Base-by-base conservation (phyloP, 1,140 invertebrate species). In the Heliconius himera region DNA sequence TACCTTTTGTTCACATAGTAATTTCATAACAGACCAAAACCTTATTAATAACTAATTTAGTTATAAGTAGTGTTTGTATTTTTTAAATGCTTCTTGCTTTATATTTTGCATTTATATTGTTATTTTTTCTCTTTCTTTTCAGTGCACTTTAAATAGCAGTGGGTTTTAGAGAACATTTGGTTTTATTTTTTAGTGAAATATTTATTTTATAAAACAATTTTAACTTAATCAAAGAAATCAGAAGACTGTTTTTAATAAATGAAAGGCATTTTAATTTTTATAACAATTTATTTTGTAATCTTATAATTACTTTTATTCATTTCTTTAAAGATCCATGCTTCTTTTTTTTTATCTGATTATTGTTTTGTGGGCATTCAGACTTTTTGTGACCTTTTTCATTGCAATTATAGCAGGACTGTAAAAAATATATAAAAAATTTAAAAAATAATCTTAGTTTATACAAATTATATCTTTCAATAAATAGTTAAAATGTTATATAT, bases 321-420 rank as follows among this genome's bases (percentile, higher is more conserved):
- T 76, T 76, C 54, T 66, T 75, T 6, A 76, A 70, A 29, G 51
- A 76, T 70, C 86, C 81, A 13, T 81, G 84, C 87, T 89, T 94
- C 82, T 90, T 90, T 75, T 89, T 92, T 73, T 70, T 82, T 38
- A 66, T 78, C 54, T 60, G 77, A 49, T 73, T 77, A 73, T 79
- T 76, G 22, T 84, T 81, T 26, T 85, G 81, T 33, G 93, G 93
- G 70, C 95, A 95, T 29, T 93, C 83, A 1, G 85, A 82, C 75
- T 90, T 85, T 80, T 94, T 95, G 81, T 95, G 94, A 5, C 95
- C 94, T 78, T 90, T 90, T 76, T 93, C 86, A 20, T 90, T 85
- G 81, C 95, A 95, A 56, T 90, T 90, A 84, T 91, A 95, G 74
- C 94, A 95, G 8, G 90, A 91, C 93, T 95, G 90, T 66, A 94